A percentile compares a stretch with the other conserved stretches of the same genome.
Conservation (phyloP, 2,888 invertebrate species). For the Lutraria lutraria region DNA sequence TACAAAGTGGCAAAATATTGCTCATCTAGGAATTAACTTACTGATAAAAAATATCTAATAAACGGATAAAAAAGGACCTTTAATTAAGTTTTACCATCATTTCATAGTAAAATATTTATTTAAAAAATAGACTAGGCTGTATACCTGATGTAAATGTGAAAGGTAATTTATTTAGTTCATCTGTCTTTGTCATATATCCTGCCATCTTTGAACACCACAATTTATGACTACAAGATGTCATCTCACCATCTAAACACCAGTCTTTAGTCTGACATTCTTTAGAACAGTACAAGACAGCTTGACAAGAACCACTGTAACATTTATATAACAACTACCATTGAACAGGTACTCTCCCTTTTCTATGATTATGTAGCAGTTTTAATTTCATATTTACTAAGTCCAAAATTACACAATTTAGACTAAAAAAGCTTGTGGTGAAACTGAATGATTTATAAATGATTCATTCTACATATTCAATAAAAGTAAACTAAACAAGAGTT, state of each 20-base stretch:
- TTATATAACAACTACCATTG: background rate
- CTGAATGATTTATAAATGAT: no score
- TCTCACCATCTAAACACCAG: constrained; percentile 62
- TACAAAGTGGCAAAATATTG: no score
- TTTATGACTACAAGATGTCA: constrained; percentile 67
- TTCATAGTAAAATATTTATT: background rate
- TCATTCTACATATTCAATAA: no score
- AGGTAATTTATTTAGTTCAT: constrained; percentile 69
- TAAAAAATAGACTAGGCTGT: background rate
- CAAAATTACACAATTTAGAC: no score
- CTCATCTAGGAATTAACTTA: no score
- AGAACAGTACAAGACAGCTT: constrained; percentile 76
- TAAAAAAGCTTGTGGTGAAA: no score
- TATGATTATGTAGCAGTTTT: no score
- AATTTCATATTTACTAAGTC: no score
- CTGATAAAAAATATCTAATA: background rate
- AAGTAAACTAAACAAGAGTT: no score
- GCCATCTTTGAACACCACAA: constrained; percentile 74
- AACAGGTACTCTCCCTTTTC: background rate
- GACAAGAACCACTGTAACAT: constrained; percentile 67
- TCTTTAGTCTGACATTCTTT: constrained; percentile 70
- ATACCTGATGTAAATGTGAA: constrained; percentile 75
- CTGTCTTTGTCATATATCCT: constrained; percentile 68
- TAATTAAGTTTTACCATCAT: background rate
- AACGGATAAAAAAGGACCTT: background rate